These are phyloP conservation scores for Antheraea pernyi DNA, from an alignment of 1,140 invertebrate species.

Conservation along the genomic window DNA sequence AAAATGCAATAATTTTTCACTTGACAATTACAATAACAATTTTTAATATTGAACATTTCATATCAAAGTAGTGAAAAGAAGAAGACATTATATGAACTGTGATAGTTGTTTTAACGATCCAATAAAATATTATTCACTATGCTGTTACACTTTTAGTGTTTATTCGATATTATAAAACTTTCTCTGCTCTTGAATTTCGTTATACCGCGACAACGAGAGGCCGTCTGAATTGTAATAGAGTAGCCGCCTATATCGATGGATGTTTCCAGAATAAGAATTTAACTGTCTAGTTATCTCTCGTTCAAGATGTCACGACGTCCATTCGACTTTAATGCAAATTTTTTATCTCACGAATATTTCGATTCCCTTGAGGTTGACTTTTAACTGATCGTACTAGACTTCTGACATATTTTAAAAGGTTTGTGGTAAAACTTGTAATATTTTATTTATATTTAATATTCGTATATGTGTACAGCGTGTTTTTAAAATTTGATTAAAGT, in stretches of 20 bases:
- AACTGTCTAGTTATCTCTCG: conserved; percentile 48
- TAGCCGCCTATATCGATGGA: conserved; percentile 24
- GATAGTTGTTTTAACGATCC: too few relatives aligned
- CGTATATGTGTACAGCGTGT: too few relatives aligned
- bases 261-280: conserved; percentile 30
- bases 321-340: conserved; percentile 36
- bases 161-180: neutral
- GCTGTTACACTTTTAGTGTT: neutral
- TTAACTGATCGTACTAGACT: conserved; percentile 20
- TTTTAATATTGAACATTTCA: too few relatives aligned
- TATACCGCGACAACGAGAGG: neutral
- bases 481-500: too few relatives aligned
- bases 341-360: conserved; percentile 34
- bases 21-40: too few relatives aligned
- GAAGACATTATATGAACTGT: too few relatives aligned
- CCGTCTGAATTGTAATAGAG: conserved; percentile 43
- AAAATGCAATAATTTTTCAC: too few relatives aligned
- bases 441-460: neutral
- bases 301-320: conserved; percentile 30
- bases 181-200: neutral
- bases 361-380: conserved; percentile 43
- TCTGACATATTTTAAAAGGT: neutral
- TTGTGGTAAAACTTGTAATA: neutral
- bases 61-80: too few relatives aligned
- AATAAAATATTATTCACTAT: neutral